Percentiles rank a stretch among this genome's conserved stretches.
phyloP scores from a whole-genome alignment of 2,113 vertebrate genomes.

The Phrynosoma blainvillii region DNA sequence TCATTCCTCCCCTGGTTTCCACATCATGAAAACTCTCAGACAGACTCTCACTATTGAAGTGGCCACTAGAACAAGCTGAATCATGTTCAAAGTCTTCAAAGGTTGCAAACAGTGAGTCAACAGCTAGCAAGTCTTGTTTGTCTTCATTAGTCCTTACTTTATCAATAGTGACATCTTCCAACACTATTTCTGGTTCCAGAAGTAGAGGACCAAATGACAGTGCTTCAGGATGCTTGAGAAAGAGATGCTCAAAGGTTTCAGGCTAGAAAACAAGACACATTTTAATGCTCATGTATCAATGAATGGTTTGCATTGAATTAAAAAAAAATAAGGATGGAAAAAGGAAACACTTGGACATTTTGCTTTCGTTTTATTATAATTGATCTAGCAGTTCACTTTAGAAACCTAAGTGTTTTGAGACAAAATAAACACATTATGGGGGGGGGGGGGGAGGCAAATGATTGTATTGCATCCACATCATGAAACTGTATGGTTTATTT shows the following conservation, averaged over 20 bases:
- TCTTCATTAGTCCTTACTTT: slow-evolving; percentile 60
- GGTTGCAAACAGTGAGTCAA: slow-evolving; percentile 11
- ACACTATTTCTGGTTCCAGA: slow-evolving; percentile 83
- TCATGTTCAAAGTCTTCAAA: slow-evolving; percentile 53
- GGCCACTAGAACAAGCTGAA: slow-evolving; percentile 62
- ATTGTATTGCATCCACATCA: slow-evolving; percentile 2
- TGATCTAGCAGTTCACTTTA: slow-evolving; percentile 12
- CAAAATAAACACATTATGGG: not conserved
- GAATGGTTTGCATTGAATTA: slow-evolving; percentile 4
- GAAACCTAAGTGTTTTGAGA: not conserved
- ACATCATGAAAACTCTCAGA: slow-evolving; percentile 25
- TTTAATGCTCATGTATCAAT: slow-evolving; percentile 56
- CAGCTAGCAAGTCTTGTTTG: slow-evolving; percentile 21
- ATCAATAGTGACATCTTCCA: slow-evolving; percentile 83
- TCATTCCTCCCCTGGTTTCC: slow-evolving; percentile 42
- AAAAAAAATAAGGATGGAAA: not conserved
- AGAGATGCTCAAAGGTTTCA: slow-evolving; percentile 86
- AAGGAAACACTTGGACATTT: not conserved
- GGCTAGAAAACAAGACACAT: slow-evolving; percentile 80
- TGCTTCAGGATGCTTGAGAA: slow-evolving; percentile 77
- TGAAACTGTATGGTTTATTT: not conserved
- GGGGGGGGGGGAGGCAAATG: not conserved
- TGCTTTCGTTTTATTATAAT: slow-evolving; percentile 22
- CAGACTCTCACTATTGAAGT: slow-evolving; percentile 45
- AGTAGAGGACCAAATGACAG: slow-evolving; percentile 83